Evolutionary conservation across 2,113 vertebrate genomes (phyloP), one percentile per base, ranked within the genome.

Genomic region (Catharus bicknelli): DNA sequence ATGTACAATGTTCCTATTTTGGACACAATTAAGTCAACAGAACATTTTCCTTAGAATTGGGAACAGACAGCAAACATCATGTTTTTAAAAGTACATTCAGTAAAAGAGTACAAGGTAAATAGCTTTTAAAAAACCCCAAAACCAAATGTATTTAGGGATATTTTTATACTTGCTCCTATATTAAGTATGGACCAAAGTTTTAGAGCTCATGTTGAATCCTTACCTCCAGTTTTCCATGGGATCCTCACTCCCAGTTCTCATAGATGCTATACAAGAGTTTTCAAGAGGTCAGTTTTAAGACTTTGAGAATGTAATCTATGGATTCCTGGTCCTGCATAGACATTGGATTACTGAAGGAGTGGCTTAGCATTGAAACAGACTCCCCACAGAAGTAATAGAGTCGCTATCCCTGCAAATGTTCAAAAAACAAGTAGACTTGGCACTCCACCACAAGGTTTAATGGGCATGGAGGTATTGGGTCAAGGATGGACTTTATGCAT

Each of bases 231-330:
- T 97, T 95, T 42, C 70, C 27, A 22, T 6, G 23, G 51, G 16
- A 42, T 79, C 20, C 20, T 72, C 23, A 57, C 7, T 17, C 20
- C 96, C 38, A 98, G 74, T 83, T 97, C 92, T 47, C 66, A 96
- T n/a, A 98, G 90, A 68, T 98, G 97, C 82, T 98, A 96, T 20
- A 91, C 96, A 12, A 96, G 98, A 54, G 89, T 97, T 94, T 97
- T 97, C 11, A 98, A 97, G 26, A 98, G 94, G 95, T 98, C 34
- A 97, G 96, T 95, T 97, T 98, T 59, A 98, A 97, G 50, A 96
- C 97, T 95, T 96, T 96, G 59, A 97, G 98, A 95, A 97, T 88
- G 42, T 97, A 87, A 14, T 97, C 97, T 11, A 77, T 78, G 40
- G 96, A 98, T 94, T 97, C 94, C 48, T 97, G 72, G 90, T 98